phyloP scores from a whole-genome alignment of 2,113 vertebrate genomes.

The Saimiri boliviensis region DNA sequence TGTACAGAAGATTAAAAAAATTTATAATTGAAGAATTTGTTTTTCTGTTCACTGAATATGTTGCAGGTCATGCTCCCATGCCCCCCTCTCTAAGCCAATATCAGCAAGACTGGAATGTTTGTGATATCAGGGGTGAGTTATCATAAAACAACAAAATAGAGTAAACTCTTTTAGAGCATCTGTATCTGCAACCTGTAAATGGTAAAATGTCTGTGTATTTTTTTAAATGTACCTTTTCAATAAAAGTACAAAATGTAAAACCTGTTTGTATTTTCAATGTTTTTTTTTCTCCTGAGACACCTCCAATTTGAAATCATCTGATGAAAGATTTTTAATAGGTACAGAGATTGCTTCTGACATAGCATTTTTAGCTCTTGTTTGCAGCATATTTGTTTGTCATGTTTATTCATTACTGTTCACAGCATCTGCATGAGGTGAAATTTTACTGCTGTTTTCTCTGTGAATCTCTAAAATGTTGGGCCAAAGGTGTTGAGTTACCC shows the following conservation, averaged over 20 bases:
- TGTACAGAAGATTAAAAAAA: constrained; percentile 91
- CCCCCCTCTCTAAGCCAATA: constrained; percentile 81
- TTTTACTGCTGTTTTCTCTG: neutral
- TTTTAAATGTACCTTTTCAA: constrained; percentile 93
- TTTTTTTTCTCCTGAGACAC: constrained; percentile 53
- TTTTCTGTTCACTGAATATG: constrained; percentile 86
- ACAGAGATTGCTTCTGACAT: constrained; percentile 50
- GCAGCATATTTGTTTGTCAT: constrained; percentile 46
- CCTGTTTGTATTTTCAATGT: constrained; percentile 62
- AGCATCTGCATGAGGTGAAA: constrained; percentile 1
- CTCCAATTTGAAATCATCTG: constrained; percentile 54
- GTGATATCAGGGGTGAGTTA: constrained; percentile 80
- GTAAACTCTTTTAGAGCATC: constrained; percentile 85
- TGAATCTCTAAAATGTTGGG: constrained; percentile 20
- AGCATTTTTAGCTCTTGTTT: constrained; percentile 47
- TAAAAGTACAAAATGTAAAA: constrained; percentile 86
- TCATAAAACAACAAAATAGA: constrained; percentile 77
- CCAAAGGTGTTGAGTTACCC: neutral
- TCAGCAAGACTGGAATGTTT: constrained; percentile 83
- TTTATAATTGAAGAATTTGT: constrained; percentile 87
- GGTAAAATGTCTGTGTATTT: constrained; percentile 91
- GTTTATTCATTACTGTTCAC: constrained; percentile 48
- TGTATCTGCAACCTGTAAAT: constrained; percentile 88
- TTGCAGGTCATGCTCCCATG: constrained; percentile 82
- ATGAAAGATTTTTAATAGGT: constrained; percentile 41